phyloP scores from a whole-genome alignment of 2,888 invertebrate species.

The Thysanoteuthis rhombus region DNA sequence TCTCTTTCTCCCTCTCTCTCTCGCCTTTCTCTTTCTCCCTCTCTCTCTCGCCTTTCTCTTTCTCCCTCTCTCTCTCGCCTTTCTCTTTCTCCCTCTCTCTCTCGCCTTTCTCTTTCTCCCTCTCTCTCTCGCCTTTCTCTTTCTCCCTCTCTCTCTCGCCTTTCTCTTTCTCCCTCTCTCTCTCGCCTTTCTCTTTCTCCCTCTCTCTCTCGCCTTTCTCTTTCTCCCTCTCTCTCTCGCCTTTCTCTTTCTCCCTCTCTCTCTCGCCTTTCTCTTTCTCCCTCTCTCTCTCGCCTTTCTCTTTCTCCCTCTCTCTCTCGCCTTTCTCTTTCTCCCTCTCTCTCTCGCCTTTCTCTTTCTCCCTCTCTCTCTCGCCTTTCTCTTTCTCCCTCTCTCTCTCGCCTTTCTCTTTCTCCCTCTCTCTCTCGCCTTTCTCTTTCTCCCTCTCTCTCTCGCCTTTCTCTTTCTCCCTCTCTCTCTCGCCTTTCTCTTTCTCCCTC shows the following conservation, averaged over 20 bases:
- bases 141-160: not conserved
- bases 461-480: not conserved
- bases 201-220: not conserved
- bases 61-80: not conserved
- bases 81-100: not conserved
- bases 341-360: not conserved
- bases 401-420: not conserved
- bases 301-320: not conserved
- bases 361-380: not conserved
- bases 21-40: not conserved
- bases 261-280: not conserved
- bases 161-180: not conserved
- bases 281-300: not conserved
- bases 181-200: not conserved
- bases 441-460: not conserved
- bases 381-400: not conserved
- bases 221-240: too few species aligned
- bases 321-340: not conserved
- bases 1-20: not conserved
- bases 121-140: not conserved
- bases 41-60: not conserved
- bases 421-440: not conserved
- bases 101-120: not conserved
- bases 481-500: not conserved
- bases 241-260: not conserved